Base-by-base conservation (phyloP, 2,113 vertebrate genomes). In the Carassius carassius region DNA sequence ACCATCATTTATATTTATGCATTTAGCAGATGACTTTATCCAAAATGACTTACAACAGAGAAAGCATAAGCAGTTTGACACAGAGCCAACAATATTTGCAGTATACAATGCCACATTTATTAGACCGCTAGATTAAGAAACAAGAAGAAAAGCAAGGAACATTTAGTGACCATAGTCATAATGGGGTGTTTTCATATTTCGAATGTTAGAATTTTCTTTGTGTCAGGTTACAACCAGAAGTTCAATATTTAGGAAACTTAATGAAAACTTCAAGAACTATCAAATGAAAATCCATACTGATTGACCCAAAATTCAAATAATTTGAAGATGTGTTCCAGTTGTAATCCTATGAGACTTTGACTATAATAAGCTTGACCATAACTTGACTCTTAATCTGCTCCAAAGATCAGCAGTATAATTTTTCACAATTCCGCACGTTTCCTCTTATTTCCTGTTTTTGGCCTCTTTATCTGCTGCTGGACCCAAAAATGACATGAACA, bases 401-500 rank as follows among this genome's bases (percentile, higher is more conserved):
- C 19, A 54, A 60, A 72, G 35, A 86, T 86, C 70, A 65, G 19
- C 16, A 76, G 58, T 76, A 41, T 82, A 63, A 87, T 67, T 78
- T 70, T 69, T 82, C 23, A 51, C 75, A 32, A 75, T 75, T 74
- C 58, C 49, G 25, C 67, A 51, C 25, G 37, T 82, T 73, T 82
- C 58, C 10, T 8, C 69, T 74, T 32, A 25, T 86, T 86, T 86
- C 86, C 85, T 87, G 86, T 81, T 84, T 49, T 77, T 32, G 41
- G 62, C 37, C 72, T 83, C 37, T 47, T 87, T 78, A 84, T 89
- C 88, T 84, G 29, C 29, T 77, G 67, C 25, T 75, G 84, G 70
- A 85, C 32, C 76, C 51, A 29, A 56, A 56, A 77, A 85, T 77
- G 86, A 87, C 84, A 85, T 16, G 54, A 72, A 78, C 51, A 35